Base-by-base conservation (phyloP, 2,797 vertebrate species). In the Selene dorsalis region DNA sequence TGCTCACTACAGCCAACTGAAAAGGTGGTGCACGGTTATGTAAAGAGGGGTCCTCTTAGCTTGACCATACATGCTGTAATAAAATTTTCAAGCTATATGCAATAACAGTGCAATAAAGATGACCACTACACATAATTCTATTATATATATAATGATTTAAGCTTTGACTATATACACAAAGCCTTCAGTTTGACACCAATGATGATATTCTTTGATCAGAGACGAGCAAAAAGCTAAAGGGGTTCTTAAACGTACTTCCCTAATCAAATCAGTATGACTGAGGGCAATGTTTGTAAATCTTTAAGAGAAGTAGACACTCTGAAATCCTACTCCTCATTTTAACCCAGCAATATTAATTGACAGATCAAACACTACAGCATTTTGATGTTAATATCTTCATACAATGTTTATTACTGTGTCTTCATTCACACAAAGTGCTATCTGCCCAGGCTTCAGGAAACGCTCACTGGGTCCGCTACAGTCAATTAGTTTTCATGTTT, bases 401-500 rank as follows among this genome's bases (percentile, higher is more conserved):
- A 64, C 57, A 28, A 11, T 47, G 22, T 80, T 59, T 30, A 69
- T 73, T 68, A 30, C 28, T 24, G 30, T 28, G 30, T 24, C 61
- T 67, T 67, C 8, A 57, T 43, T 18, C 13, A 69, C 55, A 22
- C 57, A 78, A 63, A 62, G 50, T 66, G 6, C 50, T 47, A 67
- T 52, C 35, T 74, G 68, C n/a, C 41, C 38, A 26, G 56, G 47
- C 4, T 57, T 58, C 26, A 8, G 53, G 30, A 58, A 70, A 76
- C 45, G 20, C 30, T 60, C 10, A 11, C 45, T 12, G 47, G 39
- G 58, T 71, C 60, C 43, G 77, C 80, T 67, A 69, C 63, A 79
- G 68, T 78, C 73, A 70, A 76, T 71, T 77, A 59, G 18, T 52
- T 69, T 67, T 43, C 64, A 26, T 69, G 17, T 61, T 58, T 79